Conservation (phyloP, 1,140 invertebrate species). For the Drosophila eugracilis region DNA sequence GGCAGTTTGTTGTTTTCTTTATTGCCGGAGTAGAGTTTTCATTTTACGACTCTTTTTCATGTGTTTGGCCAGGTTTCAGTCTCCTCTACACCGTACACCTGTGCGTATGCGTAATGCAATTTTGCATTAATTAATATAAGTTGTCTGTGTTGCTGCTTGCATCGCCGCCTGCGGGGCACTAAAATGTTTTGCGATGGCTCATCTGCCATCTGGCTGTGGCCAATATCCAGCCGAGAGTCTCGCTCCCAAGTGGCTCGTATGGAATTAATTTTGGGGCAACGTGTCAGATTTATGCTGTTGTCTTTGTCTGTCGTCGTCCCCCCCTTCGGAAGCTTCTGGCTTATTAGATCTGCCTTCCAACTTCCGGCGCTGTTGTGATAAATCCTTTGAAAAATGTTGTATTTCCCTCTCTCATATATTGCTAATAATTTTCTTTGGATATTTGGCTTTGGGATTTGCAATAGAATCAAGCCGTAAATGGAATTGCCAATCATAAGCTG, state of each 20-base stretch:
- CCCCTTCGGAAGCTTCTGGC: constrained; percentile 9
- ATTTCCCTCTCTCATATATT: constrained; percentile 7
- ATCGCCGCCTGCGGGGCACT: constrained; percentile 53
- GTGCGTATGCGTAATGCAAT: constrained; percentile 81
- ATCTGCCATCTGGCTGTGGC: constrained; percentile 53
- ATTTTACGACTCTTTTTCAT: constrained; percentile 76
- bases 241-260: constrained; percentile 54
- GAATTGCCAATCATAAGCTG: constrained; percentile 16
- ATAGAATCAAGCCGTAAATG: constrained; percentile 6
- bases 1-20: constrained; percentile 60
- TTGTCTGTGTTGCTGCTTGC: constrained; percentile 32
- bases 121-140: constrained; percentile 79
- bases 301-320: constrained; percentile 1
- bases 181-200: constrained; percentile 63
- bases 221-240: constrained; percentile 34
- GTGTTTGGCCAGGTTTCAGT: constrained; percentile 17
- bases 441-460: constrained; percentile 3
- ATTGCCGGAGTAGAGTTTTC: constrained; percentile 61
- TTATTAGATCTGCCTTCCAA: constrained; percentile 45
- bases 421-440: constrained; percentile 27
- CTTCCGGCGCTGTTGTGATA: constrained; percentile 8
- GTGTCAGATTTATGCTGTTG: constrained; percentile 60
- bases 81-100: constrained; percentile 52
- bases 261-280: constrained; percentile 77
- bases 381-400: constrained; percentile 33